A percentile compares a stretch with the other conserved stretches of the same genome.
Evolutionary conservation across 2,113 vertebrate species (phyloP).

Genomic region (Oenanthe oenanthe): DNA sequence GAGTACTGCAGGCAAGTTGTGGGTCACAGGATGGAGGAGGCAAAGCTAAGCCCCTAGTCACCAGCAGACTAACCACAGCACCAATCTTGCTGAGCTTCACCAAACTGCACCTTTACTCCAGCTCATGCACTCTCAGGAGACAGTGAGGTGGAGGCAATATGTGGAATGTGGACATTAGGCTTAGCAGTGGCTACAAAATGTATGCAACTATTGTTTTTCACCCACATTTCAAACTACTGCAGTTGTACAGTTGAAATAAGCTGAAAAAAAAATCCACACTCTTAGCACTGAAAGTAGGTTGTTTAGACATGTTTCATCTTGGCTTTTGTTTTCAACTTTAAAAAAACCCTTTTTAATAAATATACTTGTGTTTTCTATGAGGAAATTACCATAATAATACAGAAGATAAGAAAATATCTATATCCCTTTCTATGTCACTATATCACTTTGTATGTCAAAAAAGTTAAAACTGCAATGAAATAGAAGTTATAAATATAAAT

Average conservation of each 20-base stretch:
- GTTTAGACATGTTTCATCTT: neutral
- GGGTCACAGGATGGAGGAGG: neutral
- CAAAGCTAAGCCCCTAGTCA: neutral
- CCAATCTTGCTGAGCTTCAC: neutral
- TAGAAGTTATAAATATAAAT: neutral
- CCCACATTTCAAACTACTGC: neutral
- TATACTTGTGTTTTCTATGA: neutral
- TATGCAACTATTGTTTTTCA: neutral
- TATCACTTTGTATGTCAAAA: neutral
- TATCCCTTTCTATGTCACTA: neutral
- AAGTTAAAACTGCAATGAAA: neutral
- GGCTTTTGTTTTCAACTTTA: neutral
- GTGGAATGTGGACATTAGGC: neutral
- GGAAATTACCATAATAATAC: neutral
- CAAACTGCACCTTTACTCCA: neutral
- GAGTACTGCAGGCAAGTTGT: neutral
- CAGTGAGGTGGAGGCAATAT: neutral
- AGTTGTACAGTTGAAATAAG: neutral
- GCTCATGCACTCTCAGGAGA: neutral
- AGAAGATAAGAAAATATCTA: neutral
- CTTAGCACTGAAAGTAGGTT: neutral
- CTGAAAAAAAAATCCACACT: neutral
- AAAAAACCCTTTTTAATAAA: rapidly evolving
- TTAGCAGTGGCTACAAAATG: neutral
- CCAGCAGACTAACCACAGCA: neutral